Evolutionary conservation across 1,140 invertebrate species (phyloP), one percentile per base, ranked within the genome.

Genomic region (Cyclargus thomasi): DNA sequence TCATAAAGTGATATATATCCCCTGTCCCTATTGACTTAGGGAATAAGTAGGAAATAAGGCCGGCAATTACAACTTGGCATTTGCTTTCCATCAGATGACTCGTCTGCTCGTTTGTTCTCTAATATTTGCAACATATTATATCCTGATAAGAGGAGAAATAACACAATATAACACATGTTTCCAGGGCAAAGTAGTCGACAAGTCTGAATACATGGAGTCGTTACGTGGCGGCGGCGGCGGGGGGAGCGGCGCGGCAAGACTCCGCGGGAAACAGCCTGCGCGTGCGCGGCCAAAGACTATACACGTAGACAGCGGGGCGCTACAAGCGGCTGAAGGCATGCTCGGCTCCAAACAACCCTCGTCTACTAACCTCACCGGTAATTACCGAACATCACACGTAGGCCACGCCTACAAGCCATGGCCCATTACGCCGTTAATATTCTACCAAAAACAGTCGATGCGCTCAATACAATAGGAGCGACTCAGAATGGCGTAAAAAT

Each of bases 211-310:
- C 70, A 88, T 94, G 66, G 93, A 93, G 74, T 92, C 94, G 16
- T 90, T 95, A 75, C 94, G 92, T 65, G 70, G 70, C 11, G 70
- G 55, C 1, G 63, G 69, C 75, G 78, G 65, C 76, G 77, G 73
- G 76, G 75, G 64, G 63, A 68, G 69, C 76, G 71, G 77, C 82
- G 84, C 69, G 73, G 85, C 71, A 81, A 90, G 68, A n/a, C 69
- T 77, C 71, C 74, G 75, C 65, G 73, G 73, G 73, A 76, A 70
- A 66, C 69, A 67, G 69, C 68, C 78, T 71, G 78, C 72, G 36
- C 77, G 95, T 65, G 95, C 95, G 63, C 90, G 96, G 36, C 96
- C 96, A 47, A 97, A 96, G 90, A 97, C 96, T 16, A 97, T 97
- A 70, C 96, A 97, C 78, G 96, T 96, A 63, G 96, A 97, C 84